Base-by-base conservation (phyloP, 2,888 invertebrate species). In the Diplazon laetatorius region DNA sequence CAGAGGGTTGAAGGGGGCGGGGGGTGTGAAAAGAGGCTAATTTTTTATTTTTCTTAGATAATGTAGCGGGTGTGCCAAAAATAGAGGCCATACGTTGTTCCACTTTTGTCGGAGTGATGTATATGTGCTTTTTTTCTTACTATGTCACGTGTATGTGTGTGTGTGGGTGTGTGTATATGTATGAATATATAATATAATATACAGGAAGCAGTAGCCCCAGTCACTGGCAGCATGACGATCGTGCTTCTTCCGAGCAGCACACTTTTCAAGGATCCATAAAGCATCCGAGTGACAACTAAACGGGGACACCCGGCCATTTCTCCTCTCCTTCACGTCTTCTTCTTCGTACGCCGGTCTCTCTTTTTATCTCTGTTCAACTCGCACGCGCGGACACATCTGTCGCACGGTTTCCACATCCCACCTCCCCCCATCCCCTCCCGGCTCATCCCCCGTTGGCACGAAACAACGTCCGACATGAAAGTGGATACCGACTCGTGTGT, bases 251-350 rank as follows among this genome's bases (percentile, higher is more conserved):
- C 60, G 10, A 72, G 70, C 37, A 42, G 46, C 4, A 14, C 70
- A 63, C 65, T 73, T 66, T 73, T 73, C 65, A 59, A 73, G 73
- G 65, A 73, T 65, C 73, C 73, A 73, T 73, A 72, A 72, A 72
- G 71, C 71, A 63, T 63, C 62, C 52, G 20, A 44, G 71, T 46
- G 71, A 72, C 63, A 72, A 62, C 52, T 16, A 35, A 72, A 63
- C 71, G 63, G 62, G 71, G 52, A 63, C 71, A 72, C 20, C 48
- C 42, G 12, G 35, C 18, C 39, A 50, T 35, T 68, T 57, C 46
- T 35, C 25, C 46, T 30, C 52, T 44, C 44, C 39, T 55, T 59
- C 42, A 37, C 12, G 44, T 37, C 37, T 39, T 57, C 39, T 12
- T 37, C 57, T 39, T 39, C 39, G 9, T 37, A n/a, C n/a, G n/a